These are phyloP conservation scores for Symphodus melops DNA, from an alignment of 2,113 vertebrate genomes.

Conservation along the genomic window DNA sequence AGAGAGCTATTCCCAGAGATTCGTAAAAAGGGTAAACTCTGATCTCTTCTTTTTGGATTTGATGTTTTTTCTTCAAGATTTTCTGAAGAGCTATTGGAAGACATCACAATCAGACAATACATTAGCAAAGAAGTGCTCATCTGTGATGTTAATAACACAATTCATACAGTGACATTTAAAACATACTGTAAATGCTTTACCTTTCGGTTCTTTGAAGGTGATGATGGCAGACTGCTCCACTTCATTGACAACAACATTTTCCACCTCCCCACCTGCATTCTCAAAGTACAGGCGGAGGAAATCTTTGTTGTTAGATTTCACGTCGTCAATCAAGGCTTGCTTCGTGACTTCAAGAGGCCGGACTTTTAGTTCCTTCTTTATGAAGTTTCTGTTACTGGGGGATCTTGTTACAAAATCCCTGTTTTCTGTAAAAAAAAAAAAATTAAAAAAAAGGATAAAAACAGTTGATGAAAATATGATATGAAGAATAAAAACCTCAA, in stretches of 20 bases:
- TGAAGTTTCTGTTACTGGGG: slow-evolving; percentile 68
- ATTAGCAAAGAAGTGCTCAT: background rate
- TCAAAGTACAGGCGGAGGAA: slow-evolving; percentile 86
- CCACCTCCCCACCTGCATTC: slow-evolving; percentile 75
- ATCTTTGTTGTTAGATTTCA: slow-evolving; percentile 63
- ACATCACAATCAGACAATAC: too few species aligned
- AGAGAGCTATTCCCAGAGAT: slow-evolving; percentile 85
- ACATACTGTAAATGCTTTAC: slow-evolving; percentile 71
- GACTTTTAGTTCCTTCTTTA: slow-evolving; percentile 75
- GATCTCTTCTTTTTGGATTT: slow-evolving; percentile 76
- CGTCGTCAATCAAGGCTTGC: slow-evolving; percentile 83
- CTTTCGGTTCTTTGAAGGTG: slow-evolving; percentile 83
- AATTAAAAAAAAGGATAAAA: background rate
- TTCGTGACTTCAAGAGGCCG: slow-evolving; percentile 82
- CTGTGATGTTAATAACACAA: background rate
- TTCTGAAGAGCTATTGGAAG: slow-evolving; percentile 58
- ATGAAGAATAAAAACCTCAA: background rate
- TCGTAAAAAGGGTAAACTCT: slow-evolving; percentile 87
- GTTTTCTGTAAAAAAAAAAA: slow-evolving; percentile 74
- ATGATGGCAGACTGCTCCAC: slow-evolving; percentile 84
- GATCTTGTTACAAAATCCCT: slow-evolving; percentile 76
- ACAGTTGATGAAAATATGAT: too few species aligned
- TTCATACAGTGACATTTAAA: background rate
- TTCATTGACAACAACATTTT: slow-evolving; percentile 62
- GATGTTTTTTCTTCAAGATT: slow-evolving; percentile 69